Percentiles rank a stretch among this genome's conserved stretches.
Evolutionary conservation across 1,140 invertebrate species (phyloP).

Genomic region (Atta texana): DNA sequence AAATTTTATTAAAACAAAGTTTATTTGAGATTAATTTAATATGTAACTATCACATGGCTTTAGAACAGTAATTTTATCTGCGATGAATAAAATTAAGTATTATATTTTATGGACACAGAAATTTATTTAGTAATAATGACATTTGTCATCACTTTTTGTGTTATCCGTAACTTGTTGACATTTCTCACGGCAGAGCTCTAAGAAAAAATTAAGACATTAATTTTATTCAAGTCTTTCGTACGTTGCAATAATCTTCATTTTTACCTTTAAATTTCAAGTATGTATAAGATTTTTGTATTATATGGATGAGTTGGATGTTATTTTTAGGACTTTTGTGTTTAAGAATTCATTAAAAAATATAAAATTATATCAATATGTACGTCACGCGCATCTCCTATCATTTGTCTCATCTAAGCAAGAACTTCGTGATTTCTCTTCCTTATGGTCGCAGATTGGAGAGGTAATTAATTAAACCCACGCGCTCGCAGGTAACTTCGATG

Average conservation of each 20-base stretch:
- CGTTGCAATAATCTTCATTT: neutral
- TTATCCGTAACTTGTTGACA: neutral
- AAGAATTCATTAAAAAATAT: neutral
- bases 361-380: neutral
- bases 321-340: neutral
- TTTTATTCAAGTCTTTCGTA: neutral
- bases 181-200: neutral
- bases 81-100: neutral
- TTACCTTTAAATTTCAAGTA: neutral
- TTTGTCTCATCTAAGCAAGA: neutral
- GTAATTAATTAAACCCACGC: constrained; percentile 60
- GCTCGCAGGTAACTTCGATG: constrained; percentile 30
- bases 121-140: neutral
- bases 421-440: constrained; percentile 11
- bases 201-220: neutral
- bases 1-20: constrained; percentile 15
- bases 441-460: neutral
- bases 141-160: neutral
- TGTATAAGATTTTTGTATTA: neutral
- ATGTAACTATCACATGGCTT: neutral
- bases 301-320: neutral
- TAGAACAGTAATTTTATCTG: neutral
- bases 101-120: neutral
- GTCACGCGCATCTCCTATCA: constrained; percentile 1
- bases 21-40: constrained; percentile 15